A percentile compares a stretch with the other conserved stretches of the same genome.
Evolutionary conservation across 30 jellyfish, hydroid and myxozoan genomes (phyloP).

Genomic region (Cassiopea xamachana): DNA sequence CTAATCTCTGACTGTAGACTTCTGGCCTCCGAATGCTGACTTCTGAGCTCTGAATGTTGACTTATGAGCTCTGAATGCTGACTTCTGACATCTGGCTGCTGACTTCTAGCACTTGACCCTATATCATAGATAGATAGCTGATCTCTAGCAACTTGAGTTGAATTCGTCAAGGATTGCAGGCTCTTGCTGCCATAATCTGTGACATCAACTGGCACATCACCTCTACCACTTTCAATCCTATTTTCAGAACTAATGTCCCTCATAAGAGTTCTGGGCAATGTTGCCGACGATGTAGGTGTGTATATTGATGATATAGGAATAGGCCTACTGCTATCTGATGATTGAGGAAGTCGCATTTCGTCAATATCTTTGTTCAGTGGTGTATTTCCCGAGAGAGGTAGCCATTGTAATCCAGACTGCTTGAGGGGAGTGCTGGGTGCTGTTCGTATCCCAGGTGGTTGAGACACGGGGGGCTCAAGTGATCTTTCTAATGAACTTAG

Average conservation of each 20-base stretch:
- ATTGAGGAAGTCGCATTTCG: background rate
- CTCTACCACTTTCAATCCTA: background rate
- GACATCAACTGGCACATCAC: background rate
- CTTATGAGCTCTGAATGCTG: background rate
- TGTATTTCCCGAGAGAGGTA: conserved; percentile 37
- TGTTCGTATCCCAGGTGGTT: conserved; percentile 29
- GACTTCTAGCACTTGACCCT: background rate
- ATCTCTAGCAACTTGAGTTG: background rate
- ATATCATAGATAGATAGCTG: background rate
- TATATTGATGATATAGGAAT: conserved; percentile 5
- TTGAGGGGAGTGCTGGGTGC: conserved; percentile 50
- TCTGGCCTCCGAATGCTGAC: no score
- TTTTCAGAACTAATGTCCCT: background rate
- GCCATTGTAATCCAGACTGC: conserved; percentile 73
- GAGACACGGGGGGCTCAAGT: conserved; percentile 15
- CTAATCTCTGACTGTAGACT: no score
- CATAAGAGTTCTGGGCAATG: conserved; percentile 11
- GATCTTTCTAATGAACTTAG: conserved; percentile 26
- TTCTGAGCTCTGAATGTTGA: no score
- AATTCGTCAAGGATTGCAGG: background rate
- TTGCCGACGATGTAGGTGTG: conserved; percentile 27
- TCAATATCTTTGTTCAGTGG: background rate
- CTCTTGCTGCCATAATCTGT: background rate
- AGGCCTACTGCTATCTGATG: background rate
- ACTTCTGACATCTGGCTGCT: conserved; percentile 29